These are phyloP conservation scores for Brassicogethes aeneus DNA, from an alignment of 2,888 invertebrate genomes.

Conservation along the genomic window DNA sequence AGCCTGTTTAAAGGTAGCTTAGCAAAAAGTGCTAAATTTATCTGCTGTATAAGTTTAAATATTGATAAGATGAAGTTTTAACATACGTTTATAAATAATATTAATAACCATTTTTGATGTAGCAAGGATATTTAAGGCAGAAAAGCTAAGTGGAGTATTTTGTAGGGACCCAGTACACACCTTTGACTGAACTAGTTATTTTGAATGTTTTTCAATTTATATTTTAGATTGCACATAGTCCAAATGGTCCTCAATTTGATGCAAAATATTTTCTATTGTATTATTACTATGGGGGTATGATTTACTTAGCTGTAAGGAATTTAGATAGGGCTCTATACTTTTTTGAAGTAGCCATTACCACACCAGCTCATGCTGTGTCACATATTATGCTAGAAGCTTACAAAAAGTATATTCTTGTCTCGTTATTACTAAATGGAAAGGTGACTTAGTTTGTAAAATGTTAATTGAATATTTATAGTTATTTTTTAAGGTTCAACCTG, in stretches of 20 bases:
- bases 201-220: slow-evolving; percentile 3
- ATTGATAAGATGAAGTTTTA: too few species aligned
- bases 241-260: slow-evolving; percentile 64
- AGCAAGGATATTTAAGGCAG: too few species aligned
- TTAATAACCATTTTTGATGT: too few species aligned
- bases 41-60: too few species aligned
- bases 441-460: slow-evolving; percentile 37
- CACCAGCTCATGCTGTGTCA: slow-evolving; percentile 90
- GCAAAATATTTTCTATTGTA: slow-evolving; percentile 86
- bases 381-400: slow-evolving; percentile 97
- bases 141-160: too few species aligned
- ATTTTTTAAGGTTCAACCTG: slow-evolving; percentile 43
- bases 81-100: too few species aligned
- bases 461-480: slow-evolving; percentile 1
- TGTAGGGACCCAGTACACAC: too few species aligned
- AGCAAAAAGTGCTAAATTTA: too few species aligned
- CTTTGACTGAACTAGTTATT: too few species aligned
- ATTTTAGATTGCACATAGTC: slow-evolving; percentile 29
- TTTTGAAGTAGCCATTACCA: slow-evolving; percentile 91
- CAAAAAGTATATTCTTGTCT: slow-evolving; percentile 91
- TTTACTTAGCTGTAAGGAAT: slow-evolving; percentile 88
- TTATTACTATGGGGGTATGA: slow-evolving; percentile 97
- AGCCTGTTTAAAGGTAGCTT: too few species aligned
- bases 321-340: slow-evolving; percentile 89
- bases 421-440: slow-evolving; percentile 86